Evolutionary conservation across 1,140 invertebrate genomes (phyloP), one percentile per base, ranked within the genome.

Genomic region (Drosophila santomea): DNA sequence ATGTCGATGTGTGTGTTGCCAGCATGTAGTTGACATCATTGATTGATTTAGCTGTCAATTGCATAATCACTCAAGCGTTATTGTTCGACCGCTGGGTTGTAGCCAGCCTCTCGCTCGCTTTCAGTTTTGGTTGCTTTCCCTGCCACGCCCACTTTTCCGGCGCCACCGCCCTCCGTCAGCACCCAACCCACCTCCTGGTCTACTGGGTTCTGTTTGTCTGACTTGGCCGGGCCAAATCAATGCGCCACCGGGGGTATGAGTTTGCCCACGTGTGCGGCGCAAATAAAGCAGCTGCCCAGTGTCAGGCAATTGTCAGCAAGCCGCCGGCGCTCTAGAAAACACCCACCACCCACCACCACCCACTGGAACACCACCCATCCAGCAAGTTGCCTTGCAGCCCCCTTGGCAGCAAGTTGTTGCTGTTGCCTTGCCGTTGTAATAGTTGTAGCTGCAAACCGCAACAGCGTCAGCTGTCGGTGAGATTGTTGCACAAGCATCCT

Each of bases 31-130:
- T 91, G 88, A 91, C 88, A 91, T 91, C 88, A 91, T 89, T 91
- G 88, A 91, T 91, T 91, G 88, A 91, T 91, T 91, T 91, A 91
- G 88, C 88, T 91, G 88, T 91, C 88, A 91, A 91, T 91, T 91
- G 88, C 88, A 91, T 91, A 91, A 91, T 91, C 88, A 91, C 83
- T 91, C 88, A 91, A 91, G 88, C 89, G 88, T 88, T 91, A 91
- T 91, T 91, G 88, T 91, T 91, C 77, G 90, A 81, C 78, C 83
- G 74, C 86, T 84, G 67, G 78, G 76, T 54, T 68, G 67, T 48
- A 66, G 79, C 44, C 75, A 51, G 74, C 48, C 64, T 51, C 61
- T 58, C 59, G 76, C 76, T 60, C 51, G 41, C 43, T 61, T 56
- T 45, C 51, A 17, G 44, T 44, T 51, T 56, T 41, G 44, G 57